phyloP scores from a whole-genome alignment of 2,888 invertebrate species.

The Drosophila anomalata region DNA sequence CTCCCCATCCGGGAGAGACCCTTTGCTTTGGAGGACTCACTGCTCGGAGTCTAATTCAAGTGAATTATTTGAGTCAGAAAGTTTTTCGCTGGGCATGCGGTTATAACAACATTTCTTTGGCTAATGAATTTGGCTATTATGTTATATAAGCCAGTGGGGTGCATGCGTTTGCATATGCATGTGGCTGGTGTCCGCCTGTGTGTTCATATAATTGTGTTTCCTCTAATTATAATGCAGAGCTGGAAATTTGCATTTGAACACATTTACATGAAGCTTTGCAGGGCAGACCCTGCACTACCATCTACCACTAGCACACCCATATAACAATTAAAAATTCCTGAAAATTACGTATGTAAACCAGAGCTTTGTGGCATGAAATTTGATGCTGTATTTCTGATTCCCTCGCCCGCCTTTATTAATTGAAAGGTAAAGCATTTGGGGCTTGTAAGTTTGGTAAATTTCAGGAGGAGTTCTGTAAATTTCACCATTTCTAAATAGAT shows the following conservation, averaged over 20 bases:
- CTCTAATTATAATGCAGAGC: constrained; percentile 44
- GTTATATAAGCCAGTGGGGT: constrained; percentile 13
- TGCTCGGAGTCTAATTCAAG: constrained; percentile 62
- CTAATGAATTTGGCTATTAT: constrained; percentile 40
- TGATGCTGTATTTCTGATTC: constrained; percentile 11
- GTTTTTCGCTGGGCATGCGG: constrained; percentile 40
- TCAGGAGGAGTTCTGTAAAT: background rate
- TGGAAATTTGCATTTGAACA: constrained; percentile 37
- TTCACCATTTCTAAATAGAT: background rate
- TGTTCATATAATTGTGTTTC: constrained; percentile 44
- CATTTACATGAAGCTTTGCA: constrained; percentile 15
- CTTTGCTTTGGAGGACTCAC: constrained; percentile 27
- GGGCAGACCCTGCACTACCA: constrained; percentile 10
- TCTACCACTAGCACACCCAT: constrained; percentile 8
- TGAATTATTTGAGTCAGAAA: constrained; percentile 68
- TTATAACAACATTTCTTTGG: constrained; percentile 28
- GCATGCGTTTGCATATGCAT: constrained; percentile 20
- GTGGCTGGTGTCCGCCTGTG: constrained; percentile 11
- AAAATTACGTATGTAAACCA: constrained; percentile 42
- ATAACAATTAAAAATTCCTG: constrained; percentile 39
- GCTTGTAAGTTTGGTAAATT: constrained; percentile 10
- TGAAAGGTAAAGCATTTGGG: constrained; percentile 8
- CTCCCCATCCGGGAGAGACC: background rate
- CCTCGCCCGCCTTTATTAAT: constrained; percentile 7
- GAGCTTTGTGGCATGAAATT: constrained; percentile 29